These are phyloP conservation scores for Neria commutata DNA, from an alignment of 2,888 invertebrate genomes.

Conservation along the genomic window DNA sequence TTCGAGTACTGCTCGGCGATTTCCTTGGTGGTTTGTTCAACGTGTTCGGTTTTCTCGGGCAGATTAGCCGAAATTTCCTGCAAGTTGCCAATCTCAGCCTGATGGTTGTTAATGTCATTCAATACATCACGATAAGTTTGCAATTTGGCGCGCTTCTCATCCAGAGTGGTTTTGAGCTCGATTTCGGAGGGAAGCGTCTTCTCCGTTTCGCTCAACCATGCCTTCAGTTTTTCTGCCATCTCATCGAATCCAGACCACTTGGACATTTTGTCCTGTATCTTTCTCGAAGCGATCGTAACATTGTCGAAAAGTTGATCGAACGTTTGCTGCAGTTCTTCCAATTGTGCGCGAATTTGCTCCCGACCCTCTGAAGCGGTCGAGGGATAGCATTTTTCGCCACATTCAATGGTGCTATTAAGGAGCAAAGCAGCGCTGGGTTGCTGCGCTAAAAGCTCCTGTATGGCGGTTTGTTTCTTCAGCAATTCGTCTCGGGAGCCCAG, in stretches of 20 bases:
- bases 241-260: slow-evolving; percentile 93
- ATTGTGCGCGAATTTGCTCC: slow-evolving; percentile 80
- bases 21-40: slow-evolving; percentile 72
- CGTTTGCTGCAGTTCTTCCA: slow-evolving; percentile 83
- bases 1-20: slow-evolving; percentile 76
- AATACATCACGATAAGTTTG: slow-evolving; percentile 81
- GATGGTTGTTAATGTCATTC: slow-evolving; percentile 83
- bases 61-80: slow-evolving; percentile 80
- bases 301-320: slow-evolving; percentile 82
- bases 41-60: slow-evolving; percentile 77
- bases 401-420: slow-evolving; percentile 83
- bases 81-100: slow-evolving; percentile 83
- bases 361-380: slow-evolving; percentile 87
- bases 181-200: slow-evolving; percentile 78
- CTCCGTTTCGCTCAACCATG: slow-evolving; percentile 80
- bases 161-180: slow-evolving; percentile 82
- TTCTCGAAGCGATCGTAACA: slow-evolving; percentile 77
- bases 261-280: slow-evolving; percentile 81
- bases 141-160: slow-evolving; percentile 89
- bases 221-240: slow-evolving; percentile 75
- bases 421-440: slow-evolving; percentile 76
- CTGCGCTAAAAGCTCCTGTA: slow-evolving; percentile 77
- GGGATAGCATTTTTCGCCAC: slow-evolving; percentile 86
- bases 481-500: slow-evolving; percentile 73
- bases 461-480: slow-evolving; percentile 70